phyloP scores from a whole-genome alignment of 2,888 invertebrate genomes.

The Cepaea hortensis region DNA sequence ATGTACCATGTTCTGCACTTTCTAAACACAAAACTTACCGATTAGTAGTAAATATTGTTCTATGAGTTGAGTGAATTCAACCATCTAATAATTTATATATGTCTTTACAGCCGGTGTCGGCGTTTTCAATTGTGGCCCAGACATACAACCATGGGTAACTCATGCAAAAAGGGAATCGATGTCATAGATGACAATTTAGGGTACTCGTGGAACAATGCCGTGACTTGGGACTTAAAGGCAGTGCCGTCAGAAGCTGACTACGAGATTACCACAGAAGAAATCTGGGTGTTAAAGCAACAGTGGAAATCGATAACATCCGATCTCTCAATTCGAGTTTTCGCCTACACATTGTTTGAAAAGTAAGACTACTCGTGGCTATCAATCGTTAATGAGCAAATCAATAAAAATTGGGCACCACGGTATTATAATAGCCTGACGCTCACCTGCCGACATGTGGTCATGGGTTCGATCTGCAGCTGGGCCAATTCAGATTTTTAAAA shows the following conservation, averaged over 20 bases:
- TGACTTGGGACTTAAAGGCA: neutral
- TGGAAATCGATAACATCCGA: neutral
- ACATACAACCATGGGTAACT: neutral
- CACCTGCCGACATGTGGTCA: too few species aligned
- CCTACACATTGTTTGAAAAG: slow-evolving; percentile 14
- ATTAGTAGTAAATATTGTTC: too few species aligned
- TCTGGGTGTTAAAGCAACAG: neutral
- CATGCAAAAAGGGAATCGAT: neutral
- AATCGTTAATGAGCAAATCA: neutral
- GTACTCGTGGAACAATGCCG: neutral
- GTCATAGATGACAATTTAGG: neutral
- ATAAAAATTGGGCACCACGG: too few species aligned
- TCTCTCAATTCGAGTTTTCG: neutral
- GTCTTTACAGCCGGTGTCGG: too few species aligned
- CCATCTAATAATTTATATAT: too few species aligned
- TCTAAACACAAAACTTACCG: too few species aligned
- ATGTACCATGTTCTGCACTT: too few species aligned
- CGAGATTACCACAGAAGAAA: neutral
- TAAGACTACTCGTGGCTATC: neutral
- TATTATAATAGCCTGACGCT: too few species aligned
- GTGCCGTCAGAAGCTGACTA: neutral
- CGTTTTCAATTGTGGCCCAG: too few species aligned
- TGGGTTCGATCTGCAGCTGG: too few species aligned
- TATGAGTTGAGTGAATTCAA: too few species aligned
- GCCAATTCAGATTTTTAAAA: too few species aligned